A percentile compares a stretch with the other conserved stretches of the same genome.
Evolutionary conservation across 2,888 invertebrate genomes (phyloP).

Genomic region (Drosophila rellima): DNA sequence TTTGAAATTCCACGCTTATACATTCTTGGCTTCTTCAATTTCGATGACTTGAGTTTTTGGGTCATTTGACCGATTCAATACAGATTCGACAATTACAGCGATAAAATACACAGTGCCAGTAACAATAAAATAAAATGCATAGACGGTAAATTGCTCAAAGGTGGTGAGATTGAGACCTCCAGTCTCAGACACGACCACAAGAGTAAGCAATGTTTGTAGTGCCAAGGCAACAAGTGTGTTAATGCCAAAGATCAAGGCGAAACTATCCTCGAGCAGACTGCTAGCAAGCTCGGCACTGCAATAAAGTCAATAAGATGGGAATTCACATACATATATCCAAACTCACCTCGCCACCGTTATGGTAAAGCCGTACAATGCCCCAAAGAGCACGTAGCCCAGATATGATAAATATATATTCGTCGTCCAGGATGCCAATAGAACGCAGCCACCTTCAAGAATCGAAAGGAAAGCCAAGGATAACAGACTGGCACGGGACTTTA

Average conservation of each 20-base stretch:
- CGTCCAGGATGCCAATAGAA: conserved; percentile 87
- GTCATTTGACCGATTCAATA: conserved; percentile 8
- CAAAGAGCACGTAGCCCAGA: conserved; percentile 90
- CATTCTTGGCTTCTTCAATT: conserved; percentile 9
- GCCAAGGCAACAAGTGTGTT: conserved; percentile 93
- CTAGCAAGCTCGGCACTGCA: conserved; percentile 94
- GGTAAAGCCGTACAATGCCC: conserved; percentile 91
- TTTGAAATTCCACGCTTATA: neutral
- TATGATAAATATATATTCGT: conserved; percentile 91
- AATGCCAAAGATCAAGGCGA: conserved; percentile 95
- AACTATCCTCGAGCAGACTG: conserved; percentile 92
- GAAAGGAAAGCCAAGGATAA: conserved; percentile 86
- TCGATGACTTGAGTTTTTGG: neutral
- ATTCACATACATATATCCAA: neutral
- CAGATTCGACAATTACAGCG: conserved; percentile 66
- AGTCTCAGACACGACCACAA: conserved; percentile 81
- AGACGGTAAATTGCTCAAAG: conserved; percentile 81
- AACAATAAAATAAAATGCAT: conserved; percentile 83
- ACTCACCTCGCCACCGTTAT: conserved; percentile 83
- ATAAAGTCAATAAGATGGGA: conserved; percentile 8
- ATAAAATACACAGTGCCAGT: conserved; percentile 79
- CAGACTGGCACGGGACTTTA: conserved; percentile 85
- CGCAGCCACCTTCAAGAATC: conserved; percentile 87
- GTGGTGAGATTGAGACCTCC: conserved; percentile 75
- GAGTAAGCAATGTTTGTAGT: conserved; percentile 92